Evolutionary conservation across 2,888 invertebrate species (phyloP).

Genomic region (Eulithis testata): DNA sequence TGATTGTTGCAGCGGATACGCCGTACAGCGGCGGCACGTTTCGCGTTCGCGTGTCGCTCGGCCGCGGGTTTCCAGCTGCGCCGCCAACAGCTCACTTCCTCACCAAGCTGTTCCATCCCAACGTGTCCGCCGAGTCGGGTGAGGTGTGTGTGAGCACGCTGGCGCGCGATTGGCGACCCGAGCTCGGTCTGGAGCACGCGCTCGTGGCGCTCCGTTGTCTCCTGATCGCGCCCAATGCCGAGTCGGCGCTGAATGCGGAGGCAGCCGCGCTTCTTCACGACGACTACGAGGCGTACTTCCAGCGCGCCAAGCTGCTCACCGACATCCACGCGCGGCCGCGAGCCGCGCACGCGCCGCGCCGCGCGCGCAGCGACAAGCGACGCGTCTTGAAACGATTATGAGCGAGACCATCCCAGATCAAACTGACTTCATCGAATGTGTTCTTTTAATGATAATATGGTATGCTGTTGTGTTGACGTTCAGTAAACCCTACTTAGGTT

Average conservation of each 20-base stretch:
- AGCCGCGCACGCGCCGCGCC: conserved; percentile 15
- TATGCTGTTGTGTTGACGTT: no score
- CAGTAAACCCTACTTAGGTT: no score
- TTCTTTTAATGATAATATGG: no score
- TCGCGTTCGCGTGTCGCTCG: conserved; percentile 94
- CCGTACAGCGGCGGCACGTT: conserved; percentile 96
- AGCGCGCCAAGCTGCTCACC: conserved; percentile 75
- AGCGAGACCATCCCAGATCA: conserved; percentile 25
- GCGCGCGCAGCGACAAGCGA: conserved; percentile 50
- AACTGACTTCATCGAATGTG: no score
- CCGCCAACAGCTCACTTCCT: conserved; percentile 97
- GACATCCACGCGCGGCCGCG: conserved; percentile 70
- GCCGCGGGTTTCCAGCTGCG: conserved; percentile 95
- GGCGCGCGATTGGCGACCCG: conserved; percentile 98
- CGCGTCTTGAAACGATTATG: conserved; percentile 70
- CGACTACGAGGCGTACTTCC: conserved; percentile 96
- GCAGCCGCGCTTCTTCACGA: conserved; percentile 97
- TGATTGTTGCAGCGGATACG: conserved; percentile 88
- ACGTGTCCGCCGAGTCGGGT: conserved; percentile 93
- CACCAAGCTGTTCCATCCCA: conserved; percentile 98
- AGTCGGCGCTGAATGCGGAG: conserved; percentile 98
- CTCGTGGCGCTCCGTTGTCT: conserved; percentile 96
- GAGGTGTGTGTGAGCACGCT: conserved; percentile 99
- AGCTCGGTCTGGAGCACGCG: conserved; percentile 97
- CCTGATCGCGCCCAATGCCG: conserved; percentile 98